Evolutionary conservation across 2,888 invertebrate genomes (phyloP).

Genomic region (Corbicula japonica): DNA sequence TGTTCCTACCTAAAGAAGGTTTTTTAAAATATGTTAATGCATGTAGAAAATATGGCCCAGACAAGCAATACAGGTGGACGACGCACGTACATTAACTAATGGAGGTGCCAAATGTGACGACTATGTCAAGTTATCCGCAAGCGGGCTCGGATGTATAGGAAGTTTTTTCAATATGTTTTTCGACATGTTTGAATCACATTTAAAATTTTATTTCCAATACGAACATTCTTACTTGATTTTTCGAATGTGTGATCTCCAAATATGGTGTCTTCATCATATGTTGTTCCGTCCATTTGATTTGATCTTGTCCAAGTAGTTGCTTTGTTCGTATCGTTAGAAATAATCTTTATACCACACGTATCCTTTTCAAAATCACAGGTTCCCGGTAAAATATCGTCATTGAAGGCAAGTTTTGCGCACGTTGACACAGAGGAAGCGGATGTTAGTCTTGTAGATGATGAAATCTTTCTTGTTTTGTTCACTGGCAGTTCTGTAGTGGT

Average conservation of each 20-base stretch:
- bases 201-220: too few species aligned
- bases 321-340: not conserved
- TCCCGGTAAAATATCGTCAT: conserved; percentile 24
- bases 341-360: conserved; percentile 36
- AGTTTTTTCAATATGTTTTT: too few species aligned
- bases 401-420: not conserved
- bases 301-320: conserved; percentile 35
- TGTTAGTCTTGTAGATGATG: not conserved
- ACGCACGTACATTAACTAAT: too few species aligned
- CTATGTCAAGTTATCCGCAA: too few species aligned
- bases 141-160: too few species aligned
- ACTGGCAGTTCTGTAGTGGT: conserved; percentile 1
- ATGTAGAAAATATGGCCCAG: too few species aligned
- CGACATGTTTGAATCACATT: too few species aligned
- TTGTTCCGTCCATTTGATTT: not conserved
- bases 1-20: too few species aligned
- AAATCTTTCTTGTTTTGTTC: conserved; percentile 23
- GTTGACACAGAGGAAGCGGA: not conserved
- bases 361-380: conserved; percentile 54
- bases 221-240: conserved; percentile 8
- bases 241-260: conserved; percentile 20
- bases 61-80: too few species aligned
- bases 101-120: too few species aligned
- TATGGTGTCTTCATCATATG: not conserved
- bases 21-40: too few species aligned